A percentile compares a stretch with the other conserved stretches of the same genome.
Conservation (phyloP, 2,797 vertebrate genomes). For the Hoplostethus atlanticus region DNA sequence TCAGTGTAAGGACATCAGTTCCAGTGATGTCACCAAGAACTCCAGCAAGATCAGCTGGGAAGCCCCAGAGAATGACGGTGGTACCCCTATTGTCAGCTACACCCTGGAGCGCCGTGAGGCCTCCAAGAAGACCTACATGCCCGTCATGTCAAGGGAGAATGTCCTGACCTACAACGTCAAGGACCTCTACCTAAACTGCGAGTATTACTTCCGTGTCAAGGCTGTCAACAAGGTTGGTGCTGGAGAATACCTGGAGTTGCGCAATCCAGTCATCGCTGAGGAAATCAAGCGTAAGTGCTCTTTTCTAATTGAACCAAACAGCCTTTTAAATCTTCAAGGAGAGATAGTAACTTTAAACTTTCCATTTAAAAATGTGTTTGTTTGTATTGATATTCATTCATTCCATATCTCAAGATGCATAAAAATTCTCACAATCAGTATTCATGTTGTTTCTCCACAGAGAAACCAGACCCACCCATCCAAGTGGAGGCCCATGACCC, state of each 20-base stretch:
- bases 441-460: slow-evolving; percentile 74
- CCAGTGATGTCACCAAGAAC: slow-evolving; percentile 92
- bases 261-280: slow-evolving; percentile 92
- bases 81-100: slow-evolving; percentile 93
- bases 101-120: slow-evolving; percentile 95
- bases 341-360: background rate
- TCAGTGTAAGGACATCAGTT: slow-evolving; percentile 93
- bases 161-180: slow-evolving; percentile 90
- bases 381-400: background rate
- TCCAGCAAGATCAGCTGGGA: slow-evolving; percentile 96
- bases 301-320: background rate
- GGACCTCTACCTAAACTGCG: slow-evolving; percentile 93
- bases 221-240: slow-evolving; percentile 97
- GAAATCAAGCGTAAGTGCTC: slow-evolving; percentile 93
- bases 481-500: slow-evolving; percentile 93
- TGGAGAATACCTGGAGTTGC: slow-evolving; percentile 93
- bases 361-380: background rate
- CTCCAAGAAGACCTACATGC: slow-evolving; percentile 94
- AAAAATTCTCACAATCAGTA: background rate
- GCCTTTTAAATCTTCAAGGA: too few relatives aligned
- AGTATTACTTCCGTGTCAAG: slow-evolving; percentile 98
- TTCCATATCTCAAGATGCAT: background rate
- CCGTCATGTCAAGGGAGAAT: slow-evolving; percentile 94
- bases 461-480: slow-evolving; percentile 96
- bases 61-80: slow-evolving; percentile 94